Evolutionary conservation across 2,113 vertebrate species (phyloP).

Genomic region (Spea multiplicata): DNA sequence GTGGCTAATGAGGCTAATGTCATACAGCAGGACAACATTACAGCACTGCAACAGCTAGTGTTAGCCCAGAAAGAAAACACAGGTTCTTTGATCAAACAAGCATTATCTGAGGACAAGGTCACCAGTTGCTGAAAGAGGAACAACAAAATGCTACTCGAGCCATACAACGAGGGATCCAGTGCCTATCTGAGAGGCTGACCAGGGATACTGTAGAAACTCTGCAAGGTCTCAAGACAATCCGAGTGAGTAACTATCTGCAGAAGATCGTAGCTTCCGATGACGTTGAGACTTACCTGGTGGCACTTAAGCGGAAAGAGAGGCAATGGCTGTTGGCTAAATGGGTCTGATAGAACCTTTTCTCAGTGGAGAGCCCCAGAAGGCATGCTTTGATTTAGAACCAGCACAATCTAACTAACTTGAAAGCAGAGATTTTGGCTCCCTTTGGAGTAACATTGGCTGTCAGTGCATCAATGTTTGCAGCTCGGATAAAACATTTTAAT

Average conservation of each 20-base stretch:
- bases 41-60: background rate
- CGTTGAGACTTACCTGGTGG: background rate
- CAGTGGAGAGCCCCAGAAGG: background rate
- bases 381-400: background rate
- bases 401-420: conserved; percentile 1
- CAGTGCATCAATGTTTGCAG: background rate
- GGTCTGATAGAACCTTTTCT: background rate
- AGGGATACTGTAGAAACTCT: too few relatives aligned
- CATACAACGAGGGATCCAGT: background rate
- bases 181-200: background rate
- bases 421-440: conserved; percentile 5
- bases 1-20: too few relatives aligned
- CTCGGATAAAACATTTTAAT: background rate
- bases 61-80: background rate
- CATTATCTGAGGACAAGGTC: too few relatives aligned
- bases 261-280: background rate
- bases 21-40: background rate
- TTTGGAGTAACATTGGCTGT: background rate
- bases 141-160: background rate
- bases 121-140: too few relatives aligned
- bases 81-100: too few relatives aligned
- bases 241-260: background rate
- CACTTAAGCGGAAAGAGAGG: background rate
- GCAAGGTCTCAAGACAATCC: too few relatives aligned
- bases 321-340: background rate